Base-by-base conservation (phyloP, 2,113 vertebrate species). In the Machaerirhynchus nigripectus region DNA sequence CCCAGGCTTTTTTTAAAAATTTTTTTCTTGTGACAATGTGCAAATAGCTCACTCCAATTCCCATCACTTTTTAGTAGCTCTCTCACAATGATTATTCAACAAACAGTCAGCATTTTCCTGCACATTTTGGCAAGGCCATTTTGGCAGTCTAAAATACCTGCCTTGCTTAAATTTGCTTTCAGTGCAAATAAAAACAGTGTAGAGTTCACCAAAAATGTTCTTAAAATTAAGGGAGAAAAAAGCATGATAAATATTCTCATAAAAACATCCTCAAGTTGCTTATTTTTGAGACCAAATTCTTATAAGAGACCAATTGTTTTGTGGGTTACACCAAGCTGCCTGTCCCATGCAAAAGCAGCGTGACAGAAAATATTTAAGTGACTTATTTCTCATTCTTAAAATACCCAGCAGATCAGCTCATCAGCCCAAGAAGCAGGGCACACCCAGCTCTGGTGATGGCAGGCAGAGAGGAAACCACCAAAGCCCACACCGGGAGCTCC, bases 361-460 rank as follows among this genome's bases (percentile, higher is more conserved):
- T 2, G 3, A 59, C 20, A 40, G 60, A 74, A 87, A 59, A 64
- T n/a, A 65, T 11, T 46, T 16, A 22, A 81, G 27, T 55, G 8
- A 39, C 55, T 89, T 91, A 37, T 46, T 31, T 78, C 65, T 69
- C 31, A 13, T 71, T 59, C 39, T 87, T 53, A 71, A 50, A 77
- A 53, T 11, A 22, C n/a, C 49, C 46, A 37, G 13, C 24, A 78
- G 30, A 69, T 44, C 17, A 31, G 47, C 47, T 75, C 6, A 1
- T 46, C 19, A 85, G 39, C 56, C 22, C 42, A 26, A 71, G 47
- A 33, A 44, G 31, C 15, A 40, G 8, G 6, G 49, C 24, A 19
- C 11, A 13, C n/a, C 22, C 0, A 0, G 2, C 15, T 31, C 13
- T 28, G 28, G 20, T 11, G 24, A 35, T 14, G n/a, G 26, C 20